Percentiles rank a stretch among this genome's conserved stretches.
These are phyloP conservation scores for Anthophora plumipes DNA, from an alignment of 2,888 invertebrate species.

Conservation along the genomic window DNA sequence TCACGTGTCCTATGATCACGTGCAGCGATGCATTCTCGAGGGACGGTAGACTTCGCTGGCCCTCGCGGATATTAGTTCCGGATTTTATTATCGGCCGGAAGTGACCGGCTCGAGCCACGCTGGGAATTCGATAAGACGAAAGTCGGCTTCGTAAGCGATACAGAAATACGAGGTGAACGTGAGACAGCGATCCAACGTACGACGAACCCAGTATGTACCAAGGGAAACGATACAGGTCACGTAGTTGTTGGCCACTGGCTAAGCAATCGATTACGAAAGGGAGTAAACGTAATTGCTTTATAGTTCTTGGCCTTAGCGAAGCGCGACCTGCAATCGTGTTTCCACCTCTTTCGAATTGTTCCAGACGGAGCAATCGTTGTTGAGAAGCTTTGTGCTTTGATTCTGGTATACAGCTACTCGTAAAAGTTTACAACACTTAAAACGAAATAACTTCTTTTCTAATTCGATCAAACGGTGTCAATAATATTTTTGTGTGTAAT, in stretches of 20 bases:
- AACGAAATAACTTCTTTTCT: too few relatives aligned
- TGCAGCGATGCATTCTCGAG: slow-evolving; percentile 6
- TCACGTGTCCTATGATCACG: not conserved
- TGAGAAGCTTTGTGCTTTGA: not conserved
- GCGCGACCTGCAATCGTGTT: slow-evolving; percentile 13
- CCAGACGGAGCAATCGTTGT: too few relatives aligned
- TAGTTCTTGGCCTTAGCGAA: slow-evolving; percentile 23
- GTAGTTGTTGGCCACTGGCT: slow-evolving; percentile 28
- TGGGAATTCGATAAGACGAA: slow-evolving; percentile 69
- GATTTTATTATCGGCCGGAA: slow-evolving; percentile 59
- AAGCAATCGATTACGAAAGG: slow-evolving; percentile 62
- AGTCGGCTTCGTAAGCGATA: slow-evolving; percentile 58
- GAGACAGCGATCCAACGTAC: slow-evolving; percentile 36
- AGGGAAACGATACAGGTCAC: slow-evolving; percentile 46
- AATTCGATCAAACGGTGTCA: too few relatives aligned
- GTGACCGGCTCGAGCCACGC: slow-evolving; percentile 9
- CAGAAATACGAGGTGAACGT: slow-evolving; percentile 66
- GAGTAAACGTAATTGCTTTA: slow-evolving; percentile 61
- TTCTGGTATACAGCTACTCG: too few relatives aligned
- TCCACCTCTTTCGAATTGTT: slow-evolving; percentile 5
- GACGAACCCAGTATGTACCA: slow-evolving; percentile 20
- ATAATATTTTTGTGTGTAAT: too few relatives aligned
- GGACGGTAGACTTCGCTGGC: not conserved
- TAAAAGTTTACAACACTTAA: too few relatives aligned
- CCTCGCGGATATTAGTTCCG: slow-evolving; percentile 55